Conservation (phyloP, 2,797 vertebrate species). For the Mareca strepera region DNA sequence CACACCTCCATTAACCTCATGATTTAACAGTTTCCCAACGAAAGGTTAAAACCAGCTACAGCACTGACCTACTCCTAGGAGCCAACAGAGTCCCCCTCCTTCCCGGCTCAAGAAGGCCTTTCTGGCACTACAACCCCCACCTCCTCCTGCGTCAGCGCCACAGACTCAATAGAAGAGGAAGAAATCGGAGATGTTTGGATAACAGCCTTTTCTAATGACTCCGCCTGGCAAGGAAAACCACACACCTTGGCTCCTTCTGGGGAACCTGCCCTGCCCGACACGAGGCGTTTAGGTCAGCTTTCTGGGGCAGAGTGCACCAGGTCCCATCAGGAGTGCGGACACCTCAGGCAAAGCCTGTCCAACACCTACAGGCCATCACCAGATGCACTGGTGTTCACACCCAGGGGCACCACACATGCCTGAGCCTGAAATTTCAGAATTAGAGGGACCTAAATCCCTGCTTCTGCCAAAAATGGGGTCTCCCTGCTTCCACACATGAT, state of each 20-base stretch:
- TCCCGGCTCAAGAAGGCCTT: neutral
- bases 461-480: neutral
- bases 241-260: neutral
- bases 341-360: too few relatives aligned
- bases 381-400: neutral
- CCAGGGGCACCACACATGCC: neutral
- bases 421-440: neutral
- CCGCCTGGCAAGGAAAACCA: neutral
- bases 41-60: neutral
- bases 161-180: neutral
- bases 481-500: too few relatives aligned
- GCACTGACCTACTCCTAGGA: neutral
- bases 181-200: neutral
- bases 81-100: neutral
- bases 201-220: neutral
- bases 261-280: neutral
- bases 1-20: neutral
- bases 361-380: neutral
- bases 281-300: neutral
- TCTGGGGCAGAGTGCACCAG: neutral
- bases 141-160: neutral
- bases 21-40: neutral
- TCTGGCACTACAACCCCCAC: neutral
- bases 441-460: neutral
- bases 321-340: neutral